Base-by-base conservation (phyloP, 2,797 vertebrate species). In the Garrulus glandarius region DNA sequence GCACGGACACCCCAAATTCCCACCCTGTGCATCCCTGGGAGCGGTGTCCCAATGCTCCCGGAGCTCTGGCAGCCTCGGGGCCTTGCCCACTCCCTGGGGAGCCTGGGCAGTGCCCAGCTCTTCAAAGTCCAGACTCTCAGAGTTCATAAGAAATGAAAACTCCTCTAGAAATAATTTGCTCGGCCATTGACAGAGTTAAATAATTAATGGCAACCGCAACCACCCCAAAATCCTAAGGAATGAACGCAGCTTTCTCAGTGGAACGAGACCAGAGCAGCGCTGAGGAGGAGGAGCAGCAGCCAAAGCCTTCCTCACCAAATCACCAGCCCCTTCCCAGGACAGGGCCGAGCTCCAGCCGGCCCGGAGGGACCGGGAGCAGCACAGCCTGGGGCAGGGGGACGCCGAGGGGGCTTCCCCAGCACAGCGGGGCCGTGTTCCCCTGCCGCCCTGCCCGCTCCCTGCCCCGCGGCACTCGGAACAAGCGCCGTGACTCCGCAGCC, bases 21-120 rank as follows among this genome's bases (percentile, higher is more conserved):
- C 49, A 55, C 15, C 56, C 57, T 46, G 22, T 1, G 37, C 71
- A 75, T 11, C 47, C 46, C 37, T 19, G 20, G 26, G 0, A 34
- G 57, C 0, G 0, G 0, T 37, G 13, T 4, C n/a, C 41, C 4
- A 39, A 7, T 0, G 0, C 15, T 79, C 18, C 65, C 44, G 67
- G 46, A 41, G 34, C 57, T n/a, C 34, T 12, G 68, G n/a, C 57
- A 71, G 67, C 67, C 39, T 39, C 1, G 2, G 57, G 34, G 2
- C 3, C 0, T 3, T 29, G 30, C 5, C 43, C 43, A 10, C 11
- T 9, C 59, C 30, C 41, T 32, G 50, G 22, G 41, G 27, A 78
- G 50, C 47, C 80, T 5, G 30, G 20, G 18, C 50, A 56, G 26
- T 15, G 52, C 52, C 65, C 22, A 15, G 1, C 13, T 15, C 46